Evolutionary conservation across 2,888 invertebrate species (phyloP).

Genomic region (Prostheceraeus crozeri): DNA sequence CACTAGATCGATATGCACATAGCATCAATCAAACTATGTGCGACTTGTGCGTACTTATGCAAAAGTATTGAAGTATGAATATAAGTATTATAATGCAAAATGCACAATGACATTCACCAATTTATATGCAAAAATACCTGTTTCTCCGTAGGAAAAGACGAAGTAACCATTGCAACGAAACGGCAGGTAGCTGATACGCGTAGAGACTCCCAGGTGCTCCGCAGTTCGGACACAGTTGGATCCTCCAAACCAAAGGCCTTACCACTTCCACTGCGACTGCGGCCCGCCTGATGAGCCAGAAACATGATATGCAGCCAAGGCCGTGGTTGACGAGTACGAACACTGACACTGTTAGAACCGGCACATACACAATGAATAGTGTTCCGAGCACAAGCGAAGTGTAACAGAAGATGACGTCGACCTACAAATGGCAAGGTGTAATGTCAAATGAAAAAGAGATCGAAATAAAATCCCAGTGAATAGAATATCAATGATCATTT

Average conservation of each 20-base stretch:
- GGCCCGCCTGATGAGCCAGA: constrained; percentile 48
- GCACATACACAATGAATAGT: constrained; percentile 1
- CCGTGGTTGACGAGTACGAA: background rate
- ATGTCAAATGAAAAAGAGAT: too few relatives aligned
- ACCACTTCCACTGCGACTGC: too few relatives aligned
- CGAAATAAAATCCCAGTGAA: too few relatives aligned
- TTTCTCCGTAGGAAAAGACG: constrained; percentile 81
- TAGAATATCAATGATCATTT: too few relatives aligned
- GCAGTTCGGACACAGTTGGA: constrained; percentile 58
- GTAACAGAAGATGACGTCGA: background rate
- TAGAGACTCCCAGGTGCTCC: constrained; percentile 86
- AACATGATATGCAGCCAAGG: constrained; percentile 9
- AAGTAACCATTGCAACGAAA: constrained; percentile 73
- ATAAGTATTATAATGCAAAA: too few relatives aligned
- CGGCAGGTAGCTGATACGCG: constrained; percentile 70
- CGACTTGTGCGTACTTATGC: too few relatives aligned
- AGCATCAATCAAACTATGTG: too few relatives aligned
- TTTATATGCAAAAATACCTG: too few relatives aligned
- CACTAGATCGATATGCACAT: too few relatives aligned
- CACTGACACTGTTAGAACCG: background rate
- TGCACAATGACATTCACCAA: too few relatives aligned
- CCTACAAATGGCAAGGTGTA: background rate
- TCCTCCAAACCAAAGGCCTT: constrained; percentile 56
- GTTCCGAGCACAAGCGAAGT: constrained; percentile 14
- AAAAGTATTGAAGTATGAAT: too few relatives aligned